Percentiles rank a stretch among this genome's conserved stretches.
Conservation (phyloP, 2,888 invertebrate genomes). For the Meloe dianella region DNA sequence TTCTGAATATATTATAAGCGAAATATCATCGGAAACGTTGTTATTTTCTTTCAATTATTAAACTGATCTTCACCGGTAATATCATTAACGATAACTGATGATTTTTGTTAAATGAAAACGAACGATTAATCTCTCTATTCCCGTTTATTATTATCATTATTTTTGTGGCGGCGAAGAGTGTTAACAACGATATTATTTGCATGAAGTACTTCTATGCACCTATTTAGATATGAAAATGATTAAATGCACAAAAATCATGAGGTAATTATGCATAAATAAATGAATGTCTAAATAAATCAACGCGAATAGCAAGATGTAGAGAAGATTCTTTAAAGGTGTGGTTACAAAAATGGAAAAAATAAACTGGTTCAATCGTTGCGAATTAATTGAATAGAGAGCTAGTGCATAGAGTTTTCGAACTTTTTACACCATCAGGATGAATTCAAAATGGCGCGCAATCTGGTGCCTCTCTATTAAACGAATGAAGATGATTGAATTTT, state of each 20-base stretch:
- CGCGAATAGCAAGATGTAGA: not conserved
- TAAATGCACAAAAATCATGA: not conserved
- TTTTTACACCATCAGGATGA: conserved; percentile 1
- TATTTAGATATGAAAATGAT: not conserved
- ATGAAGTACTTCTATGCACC: not conserved
- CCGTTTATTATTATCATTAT: too few species aligned
- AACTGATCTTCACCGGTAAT: not conserved
- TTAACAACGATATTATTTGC: not conserved
- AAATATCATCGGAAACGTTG: conserved; percentile 1
- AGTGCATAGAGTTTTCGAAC: not conserved
- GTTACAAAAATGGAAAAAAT: too few species aligned
- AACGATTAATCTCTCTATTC: not conserved
- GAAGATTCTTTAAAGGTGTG: not conserved
- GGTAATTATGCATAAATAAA: not conserved
- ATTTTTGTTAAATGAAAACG: not conserved
- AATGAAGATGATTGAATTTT: not conserved
- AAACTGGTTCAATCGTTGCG: not conserved
- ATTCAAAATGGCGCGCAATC: not conserved
- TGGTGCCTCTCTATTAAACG: not conserved
- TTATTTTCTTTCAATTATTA: not conserved
- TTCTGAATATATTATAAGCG: conserved; percentile 6
- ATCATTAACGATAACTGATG: not conserved
- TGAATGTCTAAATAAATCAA: not conserved
- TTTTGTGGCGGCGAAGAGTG: too few species aligned
- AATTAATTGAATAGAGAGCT: conserved; percentile 1